phyloP scores from a whole-genome alignment of 2,888 invertebrate species.

The Monochamus alternatus region DNA sequence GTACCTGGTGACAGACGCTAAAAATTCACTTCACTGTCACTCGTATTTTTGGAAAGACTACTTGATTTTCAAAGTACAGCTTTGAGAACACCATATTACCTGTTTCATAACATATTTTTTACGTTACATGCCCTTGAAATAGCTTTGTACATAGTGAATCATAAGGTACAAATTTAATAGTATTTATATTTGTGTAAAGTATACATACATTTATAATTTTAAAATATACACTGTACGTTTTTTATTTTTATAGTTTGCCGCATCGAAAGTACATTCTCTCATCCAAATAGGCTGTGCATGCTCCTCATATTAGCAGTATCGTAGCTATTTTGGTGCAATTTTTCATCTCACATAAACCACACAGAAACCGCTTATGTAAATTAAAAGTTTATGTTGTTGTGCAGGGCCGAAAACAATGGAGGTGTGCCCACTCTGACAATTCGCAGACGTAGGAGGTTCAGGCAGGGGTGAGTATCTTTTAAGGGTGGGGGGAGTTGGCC shows the following conservation, averaged over 20 bases:
- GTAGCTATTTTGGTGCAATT: slow-evolving; percentile 16
- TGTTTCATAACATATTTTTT: too few relatives aligned
- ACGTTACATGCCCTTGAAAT: too few relatives aligned
- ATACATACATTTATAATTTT: too few relatives aligned
- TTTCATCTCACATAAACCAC: not conserved
- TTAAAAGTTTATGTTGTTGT: slow-evolving; percentile 66
- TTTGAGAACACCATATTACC: too few relatives aligned
- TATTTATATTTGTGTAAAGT: too few relatives aligned
- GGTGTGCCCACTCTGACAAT: slow-evolving; percentile 75
- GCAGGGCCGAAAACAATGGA: slow-evolving; percentile 78
- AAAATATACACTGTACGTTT: not conserved
- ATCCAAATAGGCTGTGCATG: slow-evolving; percentile 9
- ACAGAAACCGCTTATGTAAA: slow-evolving; percentile 13
- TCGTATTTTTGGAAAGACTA: too few relatives aligned
- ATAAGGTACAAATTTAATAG: too few relatives aligned
- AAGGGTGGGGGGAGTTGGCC: slow-evolving; percentile 58
- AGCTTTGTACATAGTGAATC: too few relatives aligned
- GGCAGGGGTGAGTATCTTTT: slow-evolving; percentile 69
- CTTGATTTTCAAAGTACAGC: too few relatives aligned
- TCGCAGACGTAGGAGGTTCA: slow-evolving; percentile 70
- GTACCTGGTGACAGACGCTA: too few relatives aligned
- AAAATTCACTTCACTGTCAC: too few relatives aligned
- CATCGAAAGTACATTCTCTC: not conserved
- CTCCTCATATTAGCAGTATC: slow-evolving; percentile 12
- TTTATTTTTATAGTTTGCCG: not conserved